A percentile compares a stretch with the other conserved stretches of the same genome.
Conservation (phyloP, 2,113 vertebrate genomes). For the Aspidoscelis tigris region DNA sequence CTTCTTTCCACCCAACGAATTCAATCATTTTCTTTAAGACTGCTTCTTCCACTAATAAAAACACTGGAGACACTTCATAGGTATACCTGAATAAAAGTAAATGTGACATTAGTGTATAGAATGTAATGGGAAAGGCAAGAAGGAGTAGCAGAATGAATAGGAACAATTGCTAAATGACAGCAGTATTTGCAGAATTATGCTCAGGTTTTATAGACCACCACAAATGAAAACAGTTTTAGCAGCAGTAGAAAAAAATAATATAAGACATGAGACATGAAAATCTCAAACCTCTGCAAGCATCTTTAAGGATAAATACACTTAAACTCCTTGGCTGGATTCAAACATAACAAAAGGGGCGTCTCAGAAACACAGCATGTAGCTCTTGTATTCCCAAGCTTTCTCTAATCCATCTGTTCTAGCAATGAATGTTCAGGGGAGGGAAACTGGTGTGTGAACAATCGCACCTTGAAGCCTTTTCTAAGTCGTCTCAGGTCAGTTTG, state of each 20-base stretch:
- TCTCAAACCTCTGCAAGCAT: not conserved
- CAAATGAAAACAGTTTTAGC: not conserved
- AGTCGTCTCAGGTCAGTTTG: too few species aligned
- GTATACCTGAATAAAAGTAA: conserved; percentile 82
- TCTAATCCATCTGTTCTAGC: too few species aligned
- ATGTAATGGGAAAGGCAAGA: not conserved
- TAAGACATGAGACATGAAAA: not conserved
- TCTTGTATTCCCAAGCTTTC: too few species aligned
- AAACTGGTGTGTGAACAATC: too few species aligned
- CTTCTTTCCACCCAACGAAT: conserved; percentile 85
- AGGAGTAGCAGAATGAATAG: not conserved
- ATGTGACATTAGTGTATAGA: conserved; percentile 22
- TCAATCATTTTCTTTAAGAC: conserved; percentile 88
- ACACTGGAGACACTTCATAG: conserved; percentile 88
- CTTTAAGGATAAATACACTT: not conserved
- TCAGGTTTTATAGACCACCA: not conserved
- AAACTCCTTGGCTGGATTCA: not conserved
- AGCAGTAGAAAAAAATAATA: not conserved
- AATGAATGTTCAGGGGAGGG: too few species aligned
- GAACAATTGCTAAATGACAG: not conserved
- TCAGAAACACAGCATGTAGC: too few species aligned
- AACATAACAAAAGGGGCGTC: too few species aligned
- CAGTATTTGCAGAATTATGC: not conserved
- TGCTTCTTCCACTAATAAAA: conserved; percentile 86
- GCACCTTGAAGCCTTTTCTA: too few species aligned